Percentiles rank a stretch among this genome's conserved stretches.
Evolutionary conservation across 2,797 vertebrate species (phyloP).

Genomic region (Liasis olivaceus): DNA sequence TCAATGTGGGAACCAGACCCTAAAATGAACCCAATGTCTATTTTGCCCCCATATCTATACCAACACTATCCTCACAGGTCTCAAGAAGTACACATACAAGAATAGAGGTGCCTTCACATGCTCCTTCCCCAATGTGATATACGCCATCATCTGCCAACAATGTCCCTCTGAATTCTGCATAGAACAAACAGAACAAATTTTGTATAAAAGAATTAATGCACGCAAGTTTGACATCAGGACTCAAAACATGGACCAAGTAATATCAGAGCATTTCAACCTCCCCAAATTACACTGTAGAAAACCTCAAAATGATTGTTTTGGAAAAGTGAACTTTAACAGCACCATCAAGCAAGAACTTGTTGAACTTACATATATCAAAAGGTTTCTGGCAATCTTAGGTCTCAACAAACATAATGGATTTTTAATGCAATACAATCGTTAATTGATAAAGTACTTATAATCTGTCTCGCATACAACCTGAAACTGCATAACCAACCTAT

Average conservation of each 20-base stretch:
- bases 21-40: background rate
- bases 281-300: background rate
- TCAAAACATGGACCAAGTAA: background rate
- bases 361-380: background rate
- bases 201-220: background rate
- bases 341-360: background rate
- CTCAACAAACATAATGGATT: background rate
- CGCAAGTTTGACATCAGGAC: background rate
- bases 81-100: background rate
- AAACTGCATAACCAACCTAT: background rate
- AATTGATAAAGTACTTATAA: background rate
- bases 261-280: background rate
- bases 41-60: background rate
- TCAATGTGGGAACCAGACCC: background rate
- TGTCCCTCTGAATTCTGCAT: background rate
- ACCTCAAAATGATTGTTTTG: background rate
- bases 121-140: background rate
- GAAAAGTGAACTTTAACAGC: background rate
- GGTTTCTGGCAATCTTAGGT: background rate
- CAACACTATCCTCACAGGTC: too few species aligned
- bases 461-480: background rate
- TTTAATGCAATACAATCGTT: background rate
- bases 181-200: background rate
- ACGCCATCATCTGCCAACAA: background rate
- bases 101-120: background rate